Base-by-base conservation (phyloP, 2,797 vertebrate species). In the Benthosema pterotum region DNA sequence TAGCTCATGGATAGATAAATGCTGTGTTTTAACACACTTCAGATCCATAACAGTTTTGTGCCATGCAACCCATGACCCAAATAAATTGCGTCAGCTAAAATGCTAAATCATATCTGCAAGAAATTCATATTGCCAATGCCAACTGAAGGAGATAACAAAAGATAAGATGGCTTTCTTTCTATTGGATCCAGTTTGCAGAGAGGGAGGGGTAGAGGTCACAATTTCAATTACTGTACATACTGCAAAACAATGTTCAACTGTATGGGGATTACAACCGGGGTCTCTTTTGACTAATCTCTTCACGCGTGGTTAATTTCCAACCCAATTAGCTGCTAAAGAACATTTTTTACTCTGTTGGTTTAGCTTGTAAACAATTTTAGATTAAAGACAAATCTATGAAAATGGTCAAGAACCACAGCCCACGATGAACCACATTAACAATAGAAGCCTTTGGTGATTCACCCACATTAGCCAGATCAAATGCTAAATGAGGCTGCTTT, bases 391-490 rank as follows among this genome's bases (percentile, higher is more conserved):
- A 48, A 52, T 14, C 53, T 19, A 38, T 38, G 52, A 45, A 65
- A 65, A n/a, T 18, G 52, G 72, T 78, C 63, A 67, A 73, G 52
- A 67, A 65, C 50, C 42, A 49, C 60, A 32, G 64, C 60, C 63
- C 52, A 66, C 50, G 64, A 68, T 58, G 68, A 74, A 8, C 32
- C 32, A 8, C 7, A 8, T 38, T 38, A 38, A 38, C 32, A 77
- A 85, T 56, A 45, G 75, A 42, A 42, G 76, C 66, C 69, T 77
- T 83, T 59, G 42, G 42, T 64, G 73, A 61, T 67, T 58, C 68
- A 69, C 65, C 60, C 57, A 6, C 4, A 52, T 74, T 57, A 57
- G 57, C 74, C 60, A 87, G 85, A 86, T 80, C 81, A 66, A 93
- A 88, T 90, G 78, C 74, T 81, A 90, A 90, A 79, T 19, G 50